Evolutionary conservation across 2,888 invertebrate genomes (phyloP).

Genomic region (Amiota minor): DNA sequence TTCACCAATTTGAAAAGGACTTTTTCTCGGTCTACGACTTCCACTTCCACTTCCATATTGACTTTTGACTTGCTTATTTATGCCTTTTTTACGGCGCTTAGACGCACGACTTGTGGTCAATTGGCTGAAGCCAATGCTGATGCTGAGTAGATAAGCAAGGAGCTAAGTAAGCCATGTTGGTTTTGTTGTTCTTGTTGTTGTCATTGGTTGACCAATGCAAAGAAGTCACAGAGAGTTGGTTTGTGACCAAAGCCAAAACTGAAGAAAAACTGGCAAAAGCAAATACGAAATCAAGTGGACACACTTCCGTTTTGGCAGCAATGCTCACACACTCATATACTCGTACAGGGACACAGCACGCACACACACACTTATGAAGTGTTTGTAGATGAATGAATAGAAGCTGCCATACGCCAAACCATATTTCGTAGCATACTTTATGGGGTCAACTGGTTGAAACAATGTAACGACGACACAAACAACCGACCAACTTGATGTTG

Average conservation of each 20-base stretch:
- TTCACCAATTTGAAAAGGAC: not conserved
- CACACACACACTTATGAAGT: not conserved
- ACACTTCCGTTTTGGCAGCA: slow-evolving; percentile 29
- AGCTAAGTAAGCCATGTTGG: not conserved
- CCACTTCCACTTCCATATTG: not conserved
- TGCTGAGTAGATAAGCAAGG: no score
- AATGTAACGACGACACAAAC: not conserved
- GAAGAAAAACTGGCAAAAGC: slow-evolving; percentile 24
- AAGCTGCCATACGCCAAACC: not conserved
- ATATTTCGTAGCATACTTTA: slow-evolving; percentile 26
- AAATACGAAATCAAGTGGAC: slow-evolving; percentile 31
- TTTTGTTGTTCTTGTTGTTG: not conserved
- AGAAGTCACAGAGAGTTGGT: not conserved
- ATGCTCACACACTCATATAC: not conserved
- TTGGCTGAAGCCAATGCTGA: not conserved
- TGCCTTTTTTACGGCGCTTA: slow-evolving; percentile 22
- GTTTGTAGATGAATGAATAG: no score
- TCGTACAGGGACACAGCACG: not conserved
- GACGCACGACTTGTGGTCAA: slow-evolving; percentile 29
- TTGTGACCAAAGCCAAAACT: slow-evolving; percentile 15
- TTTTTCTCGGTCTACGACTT: no score
- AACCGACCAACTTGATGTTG: not conserved
- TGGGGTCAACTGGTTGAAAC: slow-evolving; percentile 23
- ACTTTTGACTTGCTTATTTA: slow-evolving; percentile 24
- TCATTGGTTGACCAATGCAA: not conserved